A percentile compares a stretch with the other conserved stretches of the same genome.
Evolutionary conservation across 2,888 invertebrate genomes (phyloP).

Genomic region (Congeria kusceri): DNA sequence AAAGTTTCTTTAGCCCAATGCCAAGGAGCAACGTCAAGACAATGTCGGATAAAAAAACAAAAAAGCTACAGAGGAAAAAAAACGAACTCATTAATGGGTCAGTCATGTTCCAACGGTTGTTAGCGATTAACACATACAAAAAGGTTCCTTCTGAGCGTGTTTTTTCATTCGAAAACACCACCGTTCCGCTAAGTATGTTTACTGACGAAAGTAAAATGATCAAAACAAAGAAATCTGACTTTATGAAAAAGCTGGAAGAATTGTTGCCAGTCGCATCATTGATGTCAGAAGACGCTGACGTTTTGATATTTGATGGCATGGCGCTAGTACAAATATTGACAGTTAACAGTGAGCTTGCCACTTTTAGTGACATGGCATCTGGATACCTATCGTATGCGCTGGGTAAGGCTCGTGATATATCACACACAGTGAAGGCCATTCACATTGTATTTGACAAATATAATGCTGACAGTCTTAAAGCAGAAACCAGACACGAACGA

Average conservation of each 20-base stretch:
- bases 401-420: too few relatives aligned
- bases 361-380: too few relatives aligned
- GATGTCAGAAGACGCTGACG: neutral
- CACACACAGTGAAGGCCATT: too few relatives aligned
- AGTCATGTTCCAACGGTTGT: neutral
- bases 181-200: slow-evolving; percentile 10
- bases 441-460: slow-evolving; percentile 4
- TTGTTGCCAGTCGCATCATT: too few relatives aligned
- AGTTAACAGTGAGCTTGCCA: too few relatives aligned
- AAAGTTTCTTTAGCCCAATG: neutral
- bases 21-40: slow-evolving; percentile 3
- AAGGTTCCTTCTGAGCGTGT: slow-evolving; percentile 3
- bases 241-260: slow-evolving; percentile 4
- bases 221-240: neutral
- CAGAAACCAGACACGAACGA: neutral
- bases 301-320: slow-evolving; percentile 2
- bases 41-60: slow-evolving; percentile 7
- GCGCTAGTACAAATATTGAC: slow-evolving; percentile 1
- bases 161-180: slow-evolving; percentile 16
- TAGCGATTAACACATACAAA: slow-evolving; percentile 13
- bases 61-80: slow-evolving; percentile 5
- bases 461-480: neutral
- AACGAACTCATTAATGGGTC: neutral
- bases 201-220: slow-evolving; percentile 8
- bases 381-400: too few relatives aligned